Evolutionary conservation across 2,113 vertebrate genomes (phyloP).

Genomic region (Brachyistius frenatus): DNA sequence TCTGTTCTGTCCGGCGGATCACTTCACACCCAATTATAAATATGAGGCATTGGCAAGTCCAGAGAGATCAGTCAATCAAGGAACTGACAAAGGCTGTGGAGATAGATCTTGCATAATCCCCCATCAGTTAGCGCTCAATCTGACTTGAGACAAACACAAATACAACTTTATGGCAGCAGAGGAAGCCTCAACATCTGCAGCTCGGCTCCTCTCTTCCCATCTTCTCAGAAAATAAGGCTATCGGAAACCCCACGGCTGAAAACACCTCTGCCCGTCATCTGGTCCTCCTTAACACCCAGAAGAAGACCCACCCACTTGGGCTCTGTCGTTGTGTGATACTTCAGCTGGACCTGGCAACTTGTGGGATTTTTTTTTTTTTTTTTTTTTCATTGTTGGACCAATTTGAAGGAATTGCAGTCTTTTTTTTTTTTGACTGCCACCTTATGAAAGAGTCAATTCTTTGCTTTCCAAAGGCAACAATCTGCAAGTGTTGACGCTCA

Average conservation of each 20-base stretch:
- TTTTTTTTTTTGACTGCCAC: constrained; percentile 44
- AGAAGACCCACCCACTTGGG: constrained; percentile 41
- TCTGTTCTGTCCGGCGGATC: constrained; percentile 17
- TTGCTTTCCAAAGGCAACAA: constrained; percentile 65
- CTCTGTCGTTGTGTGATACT: constrained; percentile 49
- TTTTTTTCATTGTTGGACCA: constrained; percentile 54
- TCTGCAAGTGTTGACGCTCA: constrained; percentile 54
- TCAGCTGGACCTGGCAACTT: constrained; percentile 52
- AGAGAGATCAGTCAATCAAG: constrained; percentile 30
- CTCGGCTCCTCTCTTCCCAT: constrained; percentile 49
- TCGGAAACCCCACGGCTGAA: constrained; percentile 56
- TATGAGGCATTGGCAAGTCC: constrained; percentile 22
- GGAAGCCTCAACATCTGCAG: constrained; percentile 67
- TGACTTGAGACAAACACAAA: constrained; percentile 43
- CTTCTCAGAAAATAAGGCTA: constrained; percentile 47
- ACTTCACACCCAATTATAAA: constrained; percentile 39
- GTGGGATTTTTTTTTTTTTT: constrained; percentile 4
- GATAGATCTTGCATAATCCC: constrained; percentile 27
- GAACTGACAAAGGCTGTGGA: constrained; percentile 5
- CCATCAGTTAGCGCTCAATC: constrained; percentile 33
- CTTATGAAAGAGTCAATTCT: constrained; percentile 67
- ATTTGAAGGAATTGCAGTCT: constrained; percentile 54
- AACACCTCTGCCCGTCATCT: constrained; percentile 70
- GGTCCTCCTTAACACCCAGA: constrained; percentile 69
- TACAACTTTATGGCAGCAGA: constrained; percentile 50